Evolutionary conservation across 1,140 invertebrate genomes (phyloP).

Genomic region (Aphelinus atriplicis): DNA sequence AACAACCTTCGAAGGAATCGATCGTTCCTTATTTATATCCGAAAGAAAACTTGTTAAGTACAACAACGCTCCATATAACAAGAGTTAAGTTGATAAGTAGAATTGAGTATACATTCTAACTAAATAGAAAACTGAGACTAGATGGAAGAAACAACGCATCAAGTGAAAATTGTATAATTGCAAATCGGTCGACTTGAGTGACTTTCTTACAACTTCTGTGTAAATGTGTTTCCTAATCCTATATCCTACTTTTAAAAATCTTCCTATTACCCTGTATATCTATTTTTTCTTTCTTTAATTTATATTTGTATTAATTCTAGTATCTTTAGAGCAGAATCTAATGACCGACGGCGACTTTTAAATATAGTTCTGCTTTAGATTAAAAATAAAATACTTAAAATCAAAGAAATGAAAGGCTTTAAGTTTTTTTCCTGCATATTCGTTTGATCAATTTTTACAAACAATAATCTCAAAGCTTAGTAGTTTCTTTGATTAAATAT

Average conservation of each 20-base stretch:
- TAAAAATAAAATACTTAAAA: conserved; percentile 28
- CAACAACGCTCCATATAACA: conserved; percentile 14
- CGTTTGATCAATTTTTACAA: too few relatives aligned
- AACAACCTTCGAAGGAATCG: conserved; percentile 8
- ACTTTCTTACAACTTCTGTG: conserved; percentile 23
- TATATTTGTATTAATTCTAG: conserved; percentile 19
- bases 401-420: conserved; percentile 32
- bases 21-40: conserved; percentile 8
- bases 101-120: conserved; percentile 30
- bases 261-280: conserved; percentile 13
- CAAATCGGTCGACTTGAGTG: conserved; percentile 26
- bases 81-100: conserved; percentile 21
- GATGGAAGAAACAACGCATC: conserved; percentile 20
- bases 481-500: conserved; percentile 51
- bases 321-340: conserved; percentile 33
- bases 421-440: too few relatives aligned
- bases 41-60: conserved; percentile 12
- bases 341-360: conserved; percentile 4
- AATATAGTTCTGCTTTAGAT: conserved; percentile 8
- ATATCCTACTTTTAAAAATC: conserved; percentile 19
- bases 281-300: conserved; percentile 12
- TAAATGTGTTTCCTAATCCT: conserved; percentile 29
- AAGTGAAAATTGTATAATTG: conserved; percentile 28
- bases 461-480: neutral
- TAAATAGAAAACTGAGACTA: conserved; percentile 21